Base-by-base conservation (phyloP, 1,140 invertebrate species). In the Drosophila yakuba region DNA sequence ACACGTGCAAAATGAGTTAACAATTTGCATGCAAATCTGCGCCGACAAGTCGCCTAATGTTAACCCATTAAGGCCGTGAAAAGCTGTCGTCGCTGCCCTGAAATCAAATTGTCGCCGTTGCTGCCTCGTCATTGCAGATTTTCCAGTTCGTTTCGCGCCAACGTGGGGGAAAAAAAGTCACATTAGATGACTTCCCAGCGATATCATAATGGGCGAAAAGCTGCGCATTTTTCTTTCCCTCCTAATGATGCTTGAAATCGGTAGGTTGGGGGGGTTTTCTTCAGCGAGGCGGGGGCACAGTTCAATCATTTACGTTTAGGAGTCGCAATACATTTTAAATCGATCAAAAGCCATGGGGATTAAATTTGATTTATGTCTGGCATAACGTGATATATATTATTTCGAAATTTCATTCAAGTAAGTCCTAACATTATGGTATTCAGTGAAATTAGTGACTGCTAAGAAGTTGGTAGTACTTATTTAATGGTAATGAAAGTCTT, bases 31-130 rank as follows among this genome's bases (percentile, higher is more conserved):
- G 64, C 69, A 71, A 71, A 71, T 71, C 66, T 45, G 43, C 36
- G 64, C 28, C 67, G 72, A 74, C 73, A 75, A 76, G 63, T 76
- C 72, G 60, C 52, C 78, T 68, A 79, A 88, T 83, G 79, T 88
- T 88, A 79, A 78, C 83, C 83, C 83, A 88, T 86, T 86, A 88
- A 55, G 66, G 69, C 59, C 72, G 64, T 71, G 67, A 71, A 71
- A 61, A 45, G 45, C 61, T 51, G 41, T 47, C 61, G 74, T 51
- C 57, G 68, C 62, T 48, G 17, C 45, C 15, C 48, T 74, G 74
- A 82, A 73, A 73, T 82, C 74, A 85, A 80, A 84, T 77, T 80
- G 83, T 67, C 82, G 78, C 56, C 47, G 14, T 43, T 36, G 69
- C 39, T 67, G 68, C 44, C 64, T 64, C 74, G 81, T 85, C 78